Conservation (phyloP, 2,888 invertebrate genomes). For the Rotaria macrura region DNA sequence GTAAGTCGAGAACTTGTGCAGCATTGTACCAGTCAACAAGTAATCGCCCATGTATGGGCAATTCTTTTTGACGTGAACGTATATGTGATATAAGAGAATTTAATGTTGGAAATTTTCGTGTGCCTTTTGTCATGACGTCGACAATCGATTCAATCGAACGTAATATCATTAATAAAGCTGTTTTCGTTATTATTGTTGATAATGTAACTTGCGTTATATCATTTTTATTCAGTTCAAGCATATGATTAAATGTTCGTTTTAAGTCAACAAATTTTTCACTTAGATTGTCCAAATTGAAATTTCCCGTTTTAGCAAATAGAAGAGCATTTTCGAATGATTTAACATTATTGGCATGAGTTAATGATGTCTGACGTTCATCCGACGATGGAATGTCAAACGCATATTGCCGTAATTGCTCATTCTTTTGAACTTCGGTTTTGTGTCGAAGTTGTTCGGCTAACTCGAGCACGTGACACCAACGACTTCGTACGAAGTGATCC, state of each 20-base stretch:
- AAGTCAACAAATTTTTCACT: neutral
- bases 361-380: neutral
- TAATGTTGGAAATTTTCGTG: neutral
- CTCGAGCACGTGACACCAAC: neutral
- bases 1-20: neutral
- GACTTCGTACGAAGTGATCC: neutral
- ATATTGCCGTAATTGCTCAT: neutral
- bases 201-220: neutral
- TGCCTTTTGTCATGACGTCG: neutral
- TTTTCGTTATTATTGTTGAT: neutral
- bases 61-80: neutral
- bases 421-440: neutral
- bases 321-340: neutral
- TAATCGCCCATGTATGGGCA: neutral
- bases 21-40: neutral
- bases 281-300: conserved; percentile 7
- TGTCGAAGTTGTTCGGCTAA: neutral
- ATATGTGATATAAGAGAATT: neutral
- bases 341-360: neutral
- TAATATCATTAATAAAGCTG: neutral
- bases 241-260: neutral
- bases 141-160: neutral
- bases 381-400: neutral
- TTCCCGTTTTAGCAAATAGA: conserved; percentile 6
- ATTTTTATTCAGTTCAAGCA: neutral